Base-by-base conservation (phyloP, 2,797 vertebrate genomes). In the Sebastes glaucus region DNA sequence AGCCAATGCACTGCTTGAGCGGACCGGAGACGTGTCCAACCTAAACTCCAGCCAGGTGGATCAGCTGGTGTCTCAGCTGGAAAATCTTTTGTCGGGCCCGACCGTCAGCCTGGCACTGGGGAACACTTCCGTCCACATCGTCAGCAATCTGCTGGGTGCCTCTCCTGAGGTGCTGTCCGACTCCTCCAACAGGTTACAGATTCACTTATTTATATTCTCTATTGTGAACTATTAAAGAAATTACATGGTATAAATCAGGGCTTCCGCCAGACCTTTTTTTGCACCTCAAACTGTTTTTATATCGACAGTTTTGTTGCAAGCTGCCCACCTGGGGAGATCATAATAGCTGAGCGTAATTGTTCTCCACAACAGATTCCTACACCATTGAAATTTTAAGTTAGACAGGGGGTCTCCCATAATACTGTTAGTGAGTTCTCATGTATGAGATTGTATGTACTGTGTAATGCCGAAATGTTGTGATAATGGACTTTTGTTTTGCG, bases 121-220 rank as follows among this genome's bases (percentile, higher is more conserved):
- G 4, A 89, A 86, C 79, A 87, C 55, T 56, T 96, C 97, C 61
- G 69, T 99, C 74, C 77, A 84, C 55, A 96, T 96, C 4, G 95
- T 99, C 88, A 97, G 96, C 94, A 94, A 91, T 76, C 95, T 99
- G 82, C 93, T 98, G 72, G 94, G 82, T 23, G 95, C 94, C 64
- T 88, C 97, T 5, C 80, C 91, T 0, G 71, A 86, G 33, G 81
- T 91, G 7, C 77, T 98, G 78, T 88, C 94, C 0, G 63, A 82
- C 13, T 94, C 96, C 70, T 96, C 97, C 78, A 95, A 88, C 86
- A 98, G 96, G 98, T 99, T 23, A 42, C 27, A 52, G 3, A 64
- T 8, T 0, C 0, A 16, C 46, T 74, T 28, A 30, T 46, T 57
- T 38, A 27, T 8, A 52, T 59, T 83, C 4, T 53, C 4, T 20